Base-by-base conservation (phyloP, 2,888 invertebrate genomes). In the Drosophila crucigera region DNA sequence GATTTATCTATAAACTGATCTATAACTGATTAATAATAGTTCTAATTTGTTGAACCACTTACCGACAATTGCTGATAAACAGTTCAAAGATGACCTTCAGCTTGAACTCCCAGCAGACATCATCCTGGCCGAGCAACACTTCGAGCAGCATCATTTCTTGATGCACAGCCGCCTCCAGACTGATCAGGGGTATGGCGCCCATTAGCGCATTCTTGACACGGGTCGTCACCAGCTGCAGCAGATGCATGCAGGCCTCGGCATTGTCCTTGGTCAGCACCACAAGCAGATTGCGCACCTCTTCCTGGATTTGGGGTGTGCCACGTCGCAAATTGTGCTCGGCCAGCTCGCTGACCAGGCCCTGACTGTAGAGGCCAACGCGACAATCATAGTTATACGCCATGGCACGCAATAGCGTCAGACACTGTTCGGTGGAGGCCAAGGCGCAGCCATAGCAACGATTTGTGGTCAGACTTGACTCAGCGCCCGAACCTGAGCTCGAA, bases 51-150 rank as follows among this genome's bases (percentile, higher is more conserved):
- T 43, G 5, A 22, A 43, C 3, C 28, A 83, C 91, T 80, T 73
- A 93, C 91, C 95, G 95, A 80, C 96, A 96, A 6, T 97, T 96
- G 94, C 96, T 95, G 65, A 98, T 94, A 94, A 99, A 98, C 62
- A 99, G 94, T 80, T 96, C 96, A 94, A 99, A 97, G 73, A 98
- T 97, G 91, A 97, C 97, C 55, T 97, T 95, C 1, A 99, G 94
- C 89, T 99, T 96, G 75, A 97, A 96, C 92, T 99, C 99, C 99
- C 99, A 99, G 92, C 98, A 98, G 5, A 97, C 96, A 92, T 99
- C 99, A 90, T 98, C 97, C 81, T 98, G 97, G 84, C 98, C 97
- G 3, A 99, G 96, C 54, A 98, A 95, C 0, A 97, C 96, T 1
- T 98, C 97, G 33, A 99, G 94, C 19, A 99, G 94, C 11, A 97